Conservation (phyloP, 2,113 vertebrate genomes). For the Stomatorhinus ivindoensis region DNA sequence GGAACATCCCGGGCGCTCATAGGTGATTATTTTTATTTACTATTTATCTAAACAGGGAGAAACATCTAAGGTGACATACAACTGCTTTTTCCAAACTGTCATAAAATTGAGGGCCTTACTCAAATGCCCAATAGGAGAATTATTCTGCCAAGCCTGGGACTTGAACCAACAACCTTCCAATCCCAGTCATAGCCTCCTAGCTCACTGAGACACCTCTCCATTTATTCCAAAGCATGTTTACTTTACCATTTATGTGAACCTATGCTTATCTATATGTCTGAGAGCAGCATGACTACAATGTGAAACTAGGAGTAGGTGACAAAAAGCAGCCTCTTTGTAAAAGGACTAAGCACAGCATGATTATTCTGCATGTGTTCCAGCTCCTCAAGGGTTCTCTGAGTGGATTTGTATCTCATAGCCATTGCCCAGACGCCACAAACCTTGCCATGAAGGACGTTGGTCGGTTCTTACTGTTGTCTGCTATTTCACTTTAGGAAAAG, state of each 20-base stretch:
- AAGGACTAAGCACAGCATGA: neutral
- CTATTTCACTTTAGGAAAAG: conserved; percentile 1
- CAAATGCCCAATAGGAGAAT: neutral
- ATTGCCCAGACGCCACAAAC: neutral
- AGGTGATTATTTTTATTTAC: neutral
- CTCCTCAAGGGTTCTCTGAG: neutral
- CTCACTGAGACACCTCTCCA: neutral
- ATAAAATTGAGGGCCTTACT: neutral
- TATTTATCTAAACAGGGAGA: neutral
- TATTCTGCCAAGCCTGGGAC: neutral
- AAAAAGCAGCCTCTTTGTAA: neutral
- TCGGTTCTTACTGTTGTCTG: neutral
- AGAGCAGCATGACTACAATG: neutral
- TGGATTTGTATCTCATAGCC: neutral
- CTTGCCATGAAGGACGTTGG: neutral
- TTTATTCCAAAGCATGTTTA: neutral
- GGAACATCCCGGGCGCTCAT: neutral
- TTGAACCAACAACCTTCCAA: neutral
- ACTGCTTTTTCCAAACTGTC: neutral
- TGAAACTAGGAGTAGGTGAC: neutral
- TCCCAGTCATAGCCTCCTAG: neutral
- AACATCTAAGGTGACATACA: neutral
- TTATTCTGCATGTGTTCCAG: neutral
- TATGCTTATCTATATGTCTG: neutral
- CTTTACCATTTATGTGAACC: neutral